Conservation (phyloP, 2,113 vertebrate species). For the Heterocephalus glaber region DNA sequence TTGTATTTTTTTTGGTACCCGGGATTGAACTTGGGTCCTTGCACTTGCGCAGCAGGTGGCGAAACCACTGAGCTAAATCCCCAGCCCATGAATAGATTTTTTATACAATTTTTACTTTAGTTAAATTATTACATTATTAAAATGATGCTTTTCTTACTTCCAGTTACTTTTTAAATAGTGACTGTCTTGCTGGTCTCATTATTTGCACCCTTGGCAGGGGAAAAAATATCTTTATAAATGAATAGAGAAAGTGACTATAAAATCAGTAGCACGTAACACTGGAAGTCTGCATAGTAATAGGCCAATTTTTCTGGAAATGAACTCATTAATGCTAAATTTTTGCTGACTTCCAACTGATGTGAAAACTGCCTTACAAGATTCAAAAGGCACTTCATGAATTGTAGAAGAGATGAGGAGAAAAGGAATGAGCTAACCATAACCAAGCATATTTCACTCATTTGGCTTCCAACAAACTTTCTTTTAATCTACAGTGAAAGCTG, state of each 20-base stretch:
- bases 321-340: constrained; percentile 87
- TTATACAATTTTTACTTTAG: neutral
- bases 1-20: no score
- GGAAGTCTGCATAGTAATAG: constrained; percentile 84
- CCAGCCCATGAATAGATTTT: no score
- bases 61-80: no score
- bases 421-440: constrained; percentile 55
- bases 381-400: constrained; percentile 81
- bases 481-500: constrained; percentile 20
- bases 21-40: no score
- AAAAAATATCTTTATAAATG: constrained; percentile 78
- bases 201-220: constrained; percentile 77
- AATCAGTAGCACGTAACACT: constrained; percentile 74
- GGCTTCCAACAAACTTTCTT: constrained; percentile 50
- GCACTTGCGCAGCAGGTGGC: no score
- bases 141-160: constrained; percentile 44
- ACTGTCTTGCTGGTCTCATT: constrained; percentile 57
- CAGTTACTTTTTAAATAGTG: constrained; percentile 13
- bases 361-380: constrained; percentile 82
- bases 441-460: constrained; percentile 42
- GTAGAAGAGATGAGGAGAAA: constrained; percentile 64
- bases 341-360: constrained; percentile 85
- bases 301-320: constrained; percentile 86
- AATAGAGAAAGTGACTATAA: constrained; percentile 75
- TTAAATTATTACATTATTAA: constrained; percentile 40